phyloP scores from a whole-genome alignment of 2,113 vertebrate species.

The Todiramphus saurophagus region DNA sequence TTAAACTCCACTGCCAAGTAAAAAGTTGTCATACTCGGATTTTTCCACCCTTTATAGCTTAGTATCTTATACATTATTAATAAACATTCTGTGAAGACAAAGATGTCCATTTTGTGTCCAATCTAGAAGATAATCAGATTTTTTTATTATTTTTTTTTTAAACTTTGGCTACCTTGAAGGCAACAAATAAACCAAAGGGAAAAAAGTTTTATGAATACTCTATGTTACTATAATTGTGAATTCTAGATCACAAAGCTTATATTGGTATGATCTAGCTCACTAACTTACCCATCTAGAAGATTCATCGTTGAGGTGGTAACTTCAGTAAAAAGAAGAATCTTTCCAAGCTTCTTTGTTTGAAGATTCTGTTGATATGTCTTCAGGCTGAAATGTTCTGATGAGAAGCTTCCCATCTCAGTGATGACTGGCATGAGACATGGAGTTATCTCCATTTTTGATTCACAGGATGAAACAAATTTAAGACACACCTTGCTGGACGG shows the following conservation, averaged over 20 bases:
- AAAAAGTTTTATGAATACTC: neutral
- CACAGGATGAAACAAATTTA: conserved; percentile 65
- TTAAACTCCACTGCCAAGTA: neutral
- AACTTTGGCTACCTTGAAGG: neutral
- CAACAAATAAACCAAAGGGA: neutral
- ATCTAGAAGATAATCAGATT: neutral
- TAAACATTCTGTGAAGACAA: neutral
- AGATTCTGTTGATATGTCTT: conserved; percentile 82
- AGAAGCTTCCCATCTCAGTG: conserved; percentile 63
- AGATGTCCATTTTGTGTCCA: neutral
- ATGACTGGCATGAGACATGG: conserved; percentile 75
- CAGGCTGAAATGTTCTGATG: conserved; percentile 79
- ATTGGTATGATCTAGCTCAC: fast-evolving
- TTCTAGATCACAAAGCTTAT: neutral
- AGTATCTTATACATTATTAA: neutral
- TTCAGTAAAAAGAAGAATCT: conserved; percentile 83
- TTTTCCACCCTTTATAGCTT: neutral
- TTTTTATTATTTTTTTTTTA: neutral
- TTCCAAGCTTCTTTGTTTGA: conserved; percentile 80
- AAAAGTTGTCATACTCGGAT: neutral
- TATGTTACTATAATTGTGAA: fast-evolving
- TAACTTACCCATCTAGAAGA: conserved; percentile 89
- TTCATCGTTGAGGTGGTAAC: conserved; percentile 87
- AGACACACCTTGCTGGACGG: conserved; percentile 78
- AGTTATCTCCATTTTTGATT: conserved; percentile 45